Evolutionary conservation across 1,140 invertebrate species (phyloP), one percentile per base, ranked within the genome.

Genomic region (Anastrepha obliqua): DNA sequence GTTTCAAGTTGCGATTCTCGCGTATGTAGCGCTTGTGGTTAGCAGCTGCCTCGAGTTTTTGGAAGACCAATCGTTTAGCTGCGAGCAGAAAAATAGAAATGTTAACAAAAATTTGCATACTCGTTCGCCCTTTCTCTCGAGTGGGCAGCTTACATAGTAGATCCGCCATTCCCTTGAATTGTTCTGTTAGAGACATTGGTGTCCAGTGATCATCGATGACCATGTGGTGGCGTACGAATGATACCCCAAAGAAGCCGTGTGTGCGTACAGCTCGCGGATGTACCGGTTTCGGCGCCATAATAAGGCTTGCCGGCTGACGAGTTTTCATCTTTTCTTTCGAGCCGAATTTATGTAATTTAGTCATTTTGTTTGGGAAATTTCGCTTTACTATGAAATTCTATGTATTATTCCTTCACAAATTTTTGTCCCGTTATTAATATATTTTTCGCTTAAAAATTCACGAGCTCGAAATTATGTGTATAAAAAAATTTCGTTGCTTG

Each of bases 141-240:
- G 5, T 47, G n/a, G 39, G 9, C 20, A 85, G 88, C 89, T 91
- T 87, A 93, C 92, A 89, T 17, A 93, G 87, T 86, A 93, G 87
- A 81, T 93, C 89, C 5, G 90, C 87, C 91, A 93, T 92, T 64
- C 90, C 89, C 67, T 90, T 88, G 58, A 91, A 93, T 87, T 93
- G 90, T 20, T 92, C 91, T 3, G 89, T 92, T 60, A 92, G 64
- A 1, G 90, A 89, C 51, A 87, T 90, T n/a, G 91, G 89, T 0
- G 91, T 89, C 92, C 92, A 93, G 2, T 89, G 88, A 9, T 92
- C 89, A 67, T 92, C 91, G 1, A 90, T 89, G 88, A 93, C 90
- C 85, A 91, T 88, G 74, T 93, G 92, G 67, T 91, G 90, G 3
- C 89, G 81, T 13, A 93, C 89, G 89, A 86, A 91, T 13, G 90